Conservation (phyloP, 2,113 vertebrate genomes). For the Struthidea cinerea region DNA sequence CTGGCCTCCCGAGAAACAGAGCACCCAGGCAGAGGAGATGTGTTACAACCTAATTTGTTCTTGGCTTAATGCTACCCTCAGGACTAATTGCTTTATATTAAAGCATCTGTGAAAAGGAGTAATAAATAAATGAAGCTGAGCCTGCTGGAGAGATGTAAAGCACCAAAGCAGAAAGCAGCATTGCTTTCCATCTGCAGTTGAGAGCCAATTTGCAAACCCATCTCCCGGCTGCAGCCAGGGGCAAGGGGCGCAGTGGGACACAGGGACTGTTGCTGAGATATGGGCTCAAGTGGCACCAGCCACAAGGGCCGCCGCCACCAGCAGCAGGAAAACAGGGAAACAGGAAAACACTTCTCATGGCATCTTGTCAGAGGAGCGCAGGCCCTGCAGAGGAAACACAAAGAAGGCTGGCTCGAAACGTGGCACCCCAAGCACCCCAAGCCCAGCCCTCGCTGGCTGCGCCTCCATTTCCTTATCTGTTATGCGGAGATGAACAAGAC, state of each 20-base stretch:
- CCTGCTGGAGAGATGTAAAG: neutral
- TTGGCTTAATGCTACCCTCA: neutral
- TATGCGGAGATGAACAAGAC: neutral
- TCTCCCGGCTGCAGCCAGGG: neutral
- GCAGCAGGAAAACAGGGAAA: neutral
- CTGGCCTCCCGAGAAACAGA: neutral
- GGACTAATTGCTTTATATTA: neutral
- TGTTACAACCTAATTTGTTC: neutral
- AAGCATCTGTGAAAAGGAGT: neutral
- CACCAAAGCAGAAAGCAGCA: neutral
- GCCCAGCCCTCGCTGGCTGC: neutral
- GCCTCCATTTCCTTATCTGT: neutral
- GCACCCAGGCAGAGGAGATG: neutral
- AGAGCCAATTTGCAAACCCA: neutral
- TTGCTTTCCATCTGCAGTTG: neutral
- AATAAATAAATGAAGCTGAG: neutral
- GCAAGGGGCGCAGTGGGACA: fast-evolving
- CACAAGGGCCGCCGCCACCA: neutral
- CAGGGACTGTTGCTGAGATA: fast-evolving
- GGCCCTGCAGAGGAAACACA: neutral
- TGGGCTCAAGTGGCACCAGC: fast-evolving
- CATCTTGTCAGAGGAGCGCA: fast-evolving
- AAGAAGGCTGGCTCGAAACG: fast-evolving
- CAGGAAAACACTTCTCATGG: neutral
- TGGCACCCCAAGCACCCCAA: fast-evolving